Evolutionary conservation across 92 coral and sea anemone genomes (phyloP).

Genomic region (Bergia puertoricense): DNA sequence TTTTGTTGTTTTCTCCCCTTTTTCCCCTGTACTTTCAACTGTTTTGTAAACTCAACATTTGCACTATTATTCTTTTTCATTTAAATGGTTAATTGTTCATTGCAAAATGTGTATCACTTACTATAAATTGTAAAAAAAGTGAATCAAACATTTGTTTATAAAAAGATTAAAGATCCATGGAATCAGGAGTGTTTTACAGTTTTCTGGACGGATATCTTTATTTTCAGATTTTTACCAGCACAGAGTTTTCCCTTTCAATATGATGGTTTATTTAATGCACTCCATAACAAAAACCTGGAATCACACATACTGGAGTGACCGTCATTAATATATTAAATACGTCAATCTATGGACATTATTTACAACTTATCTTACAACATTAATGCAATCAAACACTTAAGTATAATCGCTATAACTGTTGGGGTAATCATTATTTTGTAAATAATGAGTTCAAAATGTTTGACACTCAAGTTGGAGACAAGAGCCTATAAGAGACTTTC

Average conservation of each 20-base stretch:
- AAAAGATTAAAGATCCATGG: no score
- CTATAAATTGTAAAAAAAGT: no score
- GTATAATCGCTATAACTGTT: neutral
- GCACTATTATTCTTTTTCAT: no score
- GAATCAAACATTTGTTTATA: no score
- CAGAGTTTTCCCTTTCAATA: constrained; percentile 10
- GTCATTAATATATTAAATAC: constrained; percentile 40
- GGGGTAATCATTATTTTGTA: neutral
- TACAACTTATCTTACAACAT: constrained; percentile 38
- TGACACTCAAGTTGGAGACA: neutral
- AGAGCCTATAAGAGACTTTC: no score
- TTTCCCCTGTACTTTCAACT: no score
- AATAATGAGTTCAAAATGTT: neutral
- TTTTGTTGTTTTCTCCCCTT: no score
- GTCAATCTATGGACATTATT: constrained; percentile 22
- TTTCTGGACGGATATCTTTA: neutral
- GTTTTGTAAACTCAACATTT: no score
- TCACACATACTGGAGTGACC: constrained; percentile 33
- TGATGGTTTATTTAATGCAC: neutral
- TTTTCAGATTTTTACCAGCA: neutral
- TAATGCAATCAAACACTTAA: neutral
- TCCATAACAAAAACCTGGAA: neutral
- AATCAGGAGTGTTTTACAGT: no score
- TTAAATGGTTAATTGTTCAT: no score
- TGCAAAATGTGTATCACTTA: no score